Conservation (phyloP, 1,140 invertebrate species). For the Aphelenchoides avenae region DNA sequence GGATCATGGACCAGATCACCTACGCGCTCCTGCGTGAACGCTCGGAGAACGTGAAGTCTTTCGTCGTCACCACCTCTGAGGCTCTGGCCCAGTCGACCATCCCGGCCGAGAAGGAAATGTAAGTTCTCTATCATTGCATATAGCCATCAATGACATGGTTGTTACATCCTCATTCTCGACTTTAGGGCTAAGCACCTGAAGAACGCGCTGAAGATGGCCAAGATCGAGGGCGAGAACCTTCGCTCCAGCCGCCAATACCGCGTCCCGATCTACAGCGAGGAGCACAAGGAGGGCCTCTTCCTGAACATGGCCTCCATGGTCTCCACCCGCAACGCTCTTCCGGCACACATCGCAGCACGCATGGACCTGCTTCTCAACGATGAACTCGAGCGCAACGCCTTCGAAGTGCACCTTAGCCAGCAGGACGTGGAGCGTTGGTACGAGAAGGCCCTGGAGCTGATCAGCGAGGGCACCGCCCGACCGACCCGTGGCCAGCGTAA, state of each 20-base stretch:
- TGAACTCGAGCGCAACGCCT: slow-evolving; percentile 19
- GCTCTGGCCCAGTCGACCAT: slow-evolving; percentile 27
- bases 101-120: slow-evolving; percentile 33
- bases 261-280: slow-evolving; percentile 35
- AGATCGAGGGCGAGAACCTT: slow-evolving; percentile 29
- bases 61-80: slow-evolving; percentile 36
- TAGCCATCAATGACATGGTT: background rate
- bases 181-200: slow-evolving; percentile 36
- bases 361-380: slow-evolving; percentile 35
- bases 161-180: background rate
- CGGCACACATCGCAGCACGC: slow-evolving; percentile 21
- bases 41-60: slow-evolving; percentile 37
- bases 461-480: slow-evolving; percentile 19
- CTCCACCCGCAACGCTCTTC: slow-evolving; percentile 24
- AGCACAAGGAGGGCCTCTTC: slow-evolving; percentile 35
- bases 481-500: background rate
- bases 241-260: slow-evolving; percentile 19
- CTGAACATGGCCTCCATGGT: slow-evolving; percentile 27
- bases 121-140: background rate
- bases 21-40: slow-evolving; percentile 32
- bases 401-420: slow-evolving; percentile 24
- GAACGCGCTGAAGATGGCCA: slow-evolving; percentile 32
- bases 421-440: slow-evolving; percentile 36
- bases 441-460: slow-evolving; percentile 12
- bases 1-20: slow-evolving; percentile 23